Conservation (phyloP, 2,888 invertebrate genomes). For the Parnassius smintheus region DNA sequence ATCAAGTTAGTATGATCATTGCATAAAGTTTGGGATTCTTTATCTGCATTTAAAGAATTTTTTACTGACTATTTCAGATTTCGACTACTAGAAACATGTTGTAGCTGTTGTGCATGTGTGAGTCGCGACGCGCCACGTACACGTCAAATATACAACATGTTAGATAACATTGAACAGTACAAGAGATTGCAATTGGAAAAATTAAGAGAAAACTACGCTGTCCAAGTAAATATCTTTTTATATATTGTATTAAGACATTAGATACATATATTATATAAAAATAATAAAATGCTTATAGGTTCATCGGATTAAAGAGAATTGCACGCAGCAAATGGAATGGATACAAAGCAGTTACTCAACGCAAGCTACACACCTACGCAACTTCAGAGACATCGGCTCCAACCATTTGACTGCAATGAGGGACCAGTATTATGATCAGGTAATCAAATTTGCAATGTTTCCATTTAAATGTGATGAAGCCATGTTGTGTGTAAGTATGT, state of each 20-base stretch:
- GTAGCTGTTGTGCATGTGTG: constrained; percentile 88
- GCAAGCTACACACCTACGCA: constrained; percentile 92
- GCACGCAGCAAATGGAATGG: constrained; percentile 96
- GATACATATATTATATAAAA: background rate
- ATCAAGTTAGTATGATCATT: constrained; percentile 81
- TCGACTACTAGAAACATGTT: constrained; percentile 87
- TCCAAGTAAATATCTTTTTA: constrained; percentile 82
- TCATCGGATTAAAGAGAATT: constrained; percentile 95
- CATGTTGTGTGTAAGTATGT: no score
- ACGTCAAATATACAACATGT: constrained; percentile 91
- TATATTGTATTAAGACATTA: background rate
- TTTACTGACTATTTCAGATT: constrained; percentile 80
- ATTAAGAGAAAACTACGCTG: constrained; percentile 94
- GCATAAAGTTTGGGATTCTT: background rate
- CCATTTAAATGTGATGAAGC: no score
- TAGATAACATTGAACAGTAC: constrained; percentile 94
- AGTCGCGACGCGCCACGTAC: constrained; percentile 88
- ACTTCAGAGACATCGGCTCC: constrained; percentile 95
- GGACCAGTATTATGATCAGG: constrained; percentile 97
- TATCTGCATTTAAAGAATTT: background rate
- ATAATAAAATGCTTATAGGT: constrained; percentile 77
- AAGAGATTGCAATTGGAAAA: constrained; percentile 94
- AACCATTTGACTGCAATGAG: constrained; percentile 91
- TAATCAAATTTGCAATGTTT: constrained; percentile 41
- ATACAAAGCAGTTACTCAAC: constrained; percentile 94